A percentile compares a stretch with the other conserved stretches of the same genome.
These are phyloP conservation scores for Thaumatotibia leucotreta DNA, from an alignment of 1,140 invertebrate genomes.

Conservation along the genomic window DNA sequence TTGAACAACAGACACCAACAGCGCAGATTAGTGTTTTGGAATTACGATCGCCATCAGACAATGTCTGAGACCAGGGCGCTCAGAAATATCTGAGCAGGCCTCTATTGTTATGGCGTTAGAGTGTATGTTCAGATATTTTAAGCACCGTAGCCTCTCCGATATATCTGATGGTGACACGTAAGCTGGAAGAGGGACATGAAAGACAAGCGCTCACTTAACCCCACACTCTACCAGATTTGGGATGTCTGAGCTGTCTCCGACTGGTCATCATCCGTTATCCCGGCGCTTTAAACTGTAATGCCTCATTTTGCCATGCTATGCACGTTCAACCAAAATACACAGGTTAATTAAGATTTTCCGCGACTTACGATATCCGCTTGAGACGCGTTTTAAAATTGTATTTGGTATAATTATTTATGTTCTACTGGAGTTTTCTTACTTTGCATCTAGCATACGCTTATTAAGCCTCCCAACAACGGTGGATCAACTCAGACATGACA, in stretches of 20 bases:
- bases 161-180: neutral
- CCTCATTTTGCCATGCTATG: neutral
- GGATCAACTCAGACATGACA: neutral
- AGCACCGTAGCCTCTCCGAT: too few relatives aligned
- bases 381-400: neutral
- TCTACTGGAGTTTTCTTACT: too few relatives aligned
- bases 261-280: neutral
- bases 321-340: neutral
- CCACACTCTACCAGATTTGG: neutral
- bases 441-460: too few relatives aligned
- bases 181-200: neutral
- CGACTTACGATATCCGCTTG: too few relatives aligned
- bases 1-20: conserved; percentile 6
- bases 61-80: neutral
- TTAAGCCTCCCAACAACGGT: neutral
- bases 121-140: too few relatives aligned
- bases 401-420: too few relatives aligned
- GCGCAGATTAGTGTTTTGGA: neutral
- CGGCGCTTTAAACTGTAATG: neutral
- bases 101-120: too few relatives aligned
- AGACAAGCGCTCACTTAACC: neutral
- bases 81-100: too few relatives aligned
- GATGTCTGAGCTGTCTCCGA: neutral
- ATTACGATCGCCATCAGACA: neutral
- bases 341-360: too few relatives aligned